Evolutionary conservation across 2,888 invertebrate genomes (phyloP).

Genomic region (Xylota sylvarum): DNA sequence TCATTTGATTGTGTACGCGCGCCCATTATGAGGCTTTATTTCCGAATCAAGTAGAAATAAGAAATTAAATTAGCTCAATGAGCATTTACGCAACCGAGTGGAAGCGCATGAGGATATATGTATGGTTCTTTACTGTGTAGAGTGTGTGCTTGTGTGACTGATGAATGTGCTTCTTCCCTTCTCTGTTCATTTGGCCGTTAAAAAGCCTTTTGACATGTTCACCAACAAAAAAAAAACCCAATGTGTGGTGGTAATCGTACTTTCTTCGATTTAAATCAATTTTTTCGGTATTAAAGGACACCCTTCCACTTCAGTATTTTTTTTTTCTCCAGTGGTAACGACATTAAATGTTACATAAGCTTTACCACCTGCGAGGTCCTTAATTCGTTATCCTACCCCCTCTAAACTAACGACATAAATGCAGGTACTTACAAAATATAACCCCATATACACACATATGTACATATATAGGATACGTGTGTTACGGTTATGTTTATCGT

Average conservation of each 20-base stretch:
- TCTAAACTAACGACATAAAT: conserved; percentile 4
- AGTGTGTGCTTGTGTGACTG: conserved; percentile 22
- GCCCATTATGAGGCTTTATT: conserved; percentile 58
- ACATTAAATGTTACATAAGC: not conserved
- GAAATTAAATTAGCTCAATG: conserved; percentile 83
- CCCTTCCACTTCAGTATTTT: not conserved
- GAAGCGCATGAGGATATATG: conserved; percentile 63
- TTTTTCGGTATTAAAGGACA: too few relatives aligned
- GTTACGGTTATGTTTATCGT: conserved; percentile 6
- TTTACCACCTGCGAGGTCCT: conserved; percentile 9
- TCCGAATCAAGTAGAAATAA: conserved; percentile 66
- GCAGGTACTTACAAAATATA: not conserved
- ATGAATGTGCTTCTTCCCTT: conserved; percentile 22
- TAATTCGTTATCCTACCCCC: conserved; percentile 5
- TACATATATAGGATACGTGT: too few relatives aligned
- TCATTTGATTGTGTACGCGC: conserved; percentile 55
- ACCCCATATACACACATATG: not conserved
- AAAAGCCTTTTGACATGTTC: conserved; percentile 67
- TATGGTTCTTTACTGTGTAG: conserved; percentile 13
- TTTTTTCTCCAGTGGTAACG: not conserved
- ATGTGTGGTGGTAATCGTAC: too few relatives aligned
- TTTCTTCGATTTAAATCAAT: not conserved
- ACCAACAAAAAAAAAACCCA: too few relatives aligned
- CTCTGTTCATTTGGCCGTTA: conserved; percentile 53
- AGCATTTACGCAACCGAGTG: conserved; percentile 83